Evolutionary conservation across 2,888 invertebrate species (phyloP), one percentile per base, ranked within the genome.

Genomic region (Leptopilina syphax): DNA sequence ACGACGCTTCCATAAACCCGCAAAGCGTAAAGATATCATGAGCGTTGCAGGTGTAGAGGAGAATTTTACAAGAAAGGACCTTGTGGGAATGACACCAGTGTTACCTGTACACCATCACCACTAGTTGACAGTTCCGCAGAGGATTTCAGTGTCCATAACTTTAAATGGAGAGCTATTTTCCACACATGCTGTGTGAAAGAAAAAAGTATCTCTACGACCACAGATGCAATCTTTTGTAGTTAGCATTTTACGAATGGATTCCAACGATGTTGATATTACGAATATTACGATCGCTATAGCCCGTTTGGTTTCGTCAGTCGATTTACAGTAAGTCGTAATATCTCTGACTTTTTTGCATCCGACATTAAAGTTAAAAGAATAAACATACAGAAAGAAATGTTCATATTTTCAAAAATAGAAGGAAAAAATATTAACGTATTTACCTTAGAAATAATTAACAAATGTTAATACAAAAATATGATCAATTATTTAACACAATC

Each of bases 101-200:
- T 77, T 47, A 57, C 73, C 80, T 77, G 78, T 81, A 50, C 12
- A 50, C 50, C 50, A 65, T 78, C 77, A 81, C 80, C 57, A 77
- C 79, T 80, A 50, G 80, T 68, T 81, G 82, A 78, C 80, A 81
- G 81, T 82, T 80, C 34, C 54, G n/a, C 50, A 68, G 77, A 80
- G 80, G 50, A 70, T 81, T 81, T 80, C 54, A 80, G 76, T 77
- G 78, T 78, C 81, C 80, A 80, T 78, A 80, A 80, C 76, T 80
- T 81, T 76, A 78, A 85, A 85, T 85, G 81, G 83, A 81, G 83
- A 83, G 82, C 83, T 67, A 83, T 85, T 82, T 79, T 70, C 79
- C 18, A 34, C 73, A n/a, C 50, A 73, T 57, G 34, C 34, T 57
- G 73, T 54, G 27, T 1, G 27, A 54, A 70, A 50, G 24, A 57